phyloP scores from a whole-genome alignment of 2,888 invertebrate species.

The Poecilobothrus nobilitatus region DNA sequence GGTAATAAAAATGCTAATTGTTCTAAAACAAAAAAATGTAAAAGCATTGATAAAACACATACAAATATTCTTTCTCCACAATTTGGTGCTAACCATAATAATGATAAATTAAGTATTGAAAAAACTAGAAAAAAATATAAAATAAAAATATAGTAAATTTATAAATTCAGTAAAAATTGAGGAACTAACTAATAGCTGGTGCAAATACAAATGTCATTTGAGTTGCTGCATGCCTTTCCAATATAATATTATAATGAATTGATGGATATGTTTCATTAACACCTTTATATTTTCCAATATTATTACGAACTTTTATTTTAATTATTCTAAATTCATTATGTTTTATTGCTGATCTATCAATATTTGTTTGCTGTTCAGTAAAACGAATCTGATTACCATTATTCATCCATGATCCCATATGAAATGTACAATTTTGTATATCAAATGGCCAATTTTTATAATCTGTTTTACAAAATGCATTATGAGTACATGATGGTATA shows the following conservation, averaged over 20 bases:
- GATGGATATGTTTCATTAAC: conserved; percentile 55
- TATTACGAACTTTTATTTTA: conserved; percentile 42
- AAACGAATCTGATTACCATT: conserved; percentile 16
- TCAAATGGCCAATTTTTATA: conserved; percentile 59
- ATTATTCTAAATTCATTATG: conserved; percentile 53
- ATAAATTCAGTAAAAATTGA: no score
- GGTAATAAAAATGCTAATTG: conserved; percentile 54
- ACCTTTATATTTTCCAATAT: conserved; percentile 47
- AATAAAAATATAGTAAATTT: no score
- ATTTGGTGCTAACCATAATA: conserved; percentile 51
- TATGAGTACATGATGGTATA: conserved; percentile 51
- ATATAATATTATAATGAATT: conserved; percentile 48
- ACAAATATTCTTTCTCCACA: conserved; percentile 51
- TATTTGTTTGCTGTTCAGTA: background rate
- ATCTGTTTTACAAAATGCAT: conserved; percentile 52
- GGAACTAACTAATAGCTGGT: conserved; percentile 31
- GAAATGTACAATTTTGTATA: conserved; percentile 54
- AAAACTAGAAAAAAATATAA: conserved; percentile 41
- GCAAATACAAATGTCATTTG: conserved; percentile 33
- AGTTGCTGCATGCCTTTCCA: conserved; percentile 52
- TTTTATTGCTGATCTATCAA: conserved; percentile 34
- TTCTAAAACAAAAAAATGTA: conserved; percentile 52
- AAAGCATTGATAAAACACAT: conserved; percentile 52
- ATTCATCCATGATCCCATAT: conserved; percentile 55
- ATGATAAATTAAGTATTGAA: conserved; percentile 50